Evolutionary conservation across 2,113 vertebrate species (phyloP).

Genomic region (Genyomyrus donnyi): DNA sequence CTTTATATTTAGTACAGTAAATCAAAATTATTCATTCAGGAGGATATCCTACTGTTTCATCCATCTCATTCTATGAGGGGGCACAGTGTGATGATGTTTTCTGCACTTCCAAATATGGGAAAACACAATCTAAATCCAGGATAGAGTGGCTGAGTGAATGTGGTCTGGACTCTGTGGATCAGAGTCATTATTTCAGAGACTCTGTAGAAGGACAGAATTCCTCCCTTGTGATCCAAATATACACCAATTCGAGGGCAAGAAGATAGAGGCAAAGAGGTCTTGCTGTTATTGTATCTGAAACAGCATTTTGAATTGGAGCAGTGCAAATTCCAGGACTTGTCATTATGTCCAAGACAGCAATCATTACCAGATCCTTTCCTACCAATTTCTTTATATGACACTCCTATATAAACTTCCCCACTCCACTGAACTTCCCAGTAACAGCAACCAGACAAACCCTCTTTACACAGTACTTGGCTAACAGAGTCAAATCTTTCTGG

Average conservation of each 20-base stretch:
- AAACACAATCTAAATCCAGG: background rate
- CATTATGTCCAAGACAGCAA: background rate
- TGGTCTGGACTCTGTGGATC: background rate
- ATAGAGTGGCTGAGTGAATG: background rate
- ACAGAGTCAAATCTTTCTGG: background rate
- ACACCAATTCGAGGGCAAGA: background rate
- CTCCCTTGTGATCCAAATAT: background rate
- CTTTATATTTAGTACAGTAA: no score
- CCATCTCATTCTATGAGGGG: no score
- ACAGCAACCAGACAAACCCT: background rate
- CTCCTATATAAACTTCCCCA: background rate
- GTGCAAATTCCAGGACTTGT: background rate
- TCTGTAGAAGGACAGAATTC: background rate
- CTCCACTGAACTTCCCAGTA: background rate
- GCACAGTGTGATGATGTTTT: no score
- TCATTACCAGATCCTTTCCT: background rate
- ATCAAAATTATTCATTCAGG: no score
- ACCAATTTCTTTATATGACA: background rate
- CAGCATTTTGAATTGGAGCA: background rate
- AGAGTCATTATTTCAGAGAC: background rate
- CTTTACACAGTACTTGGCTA: background rate
- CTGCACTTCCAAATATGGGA: no score
- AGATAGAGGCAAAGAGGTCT: background rate
- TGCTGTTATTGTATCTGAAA: background rate
- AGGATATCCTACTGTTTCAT: no score